These are phyloP conservation scores for Toxostoma redivivum DNA, from an alignment of 2,113 vertebrate species.

Conservation along the genomic window DNA sequence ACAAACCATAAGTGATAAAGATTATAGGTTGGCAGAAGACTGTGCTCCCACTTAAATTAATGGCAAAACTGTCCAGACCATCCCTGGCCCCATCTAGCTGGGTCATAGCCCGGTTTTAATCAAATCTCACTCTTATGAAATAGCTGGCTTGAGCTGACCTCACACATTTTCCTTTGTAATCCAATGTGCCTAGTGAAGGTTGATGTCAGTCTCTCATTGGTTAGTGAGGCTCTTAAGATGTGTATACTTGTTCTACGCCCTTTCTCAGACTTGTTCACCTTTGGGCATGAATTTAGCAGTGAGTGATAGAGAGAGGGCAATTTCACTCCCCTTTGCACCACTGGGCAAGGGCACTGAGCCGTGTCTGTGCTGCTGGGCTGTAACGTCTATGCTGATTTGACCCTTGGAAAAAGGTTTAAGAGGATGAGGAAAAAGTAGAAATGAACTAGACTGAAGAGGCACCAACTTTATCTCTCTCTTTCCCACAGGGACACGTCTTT, in stretches of 20 bases:
- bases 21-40: background rate
- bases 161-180: background rate
- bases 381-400: background rate
- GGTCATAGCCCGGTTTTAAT: background rate
- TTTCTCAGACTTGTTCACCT: background rate
- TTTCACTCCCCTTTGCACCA: background rate
- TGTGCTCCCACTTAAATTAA: background rate
- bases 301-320: background rate
- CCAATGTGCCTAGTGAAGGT: background rate
- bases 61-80: background rate
- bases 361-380: background rate
- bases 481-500: background rate
- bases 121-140: background rate
- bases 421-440: background rate
- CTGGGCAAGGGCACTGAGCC: accelerated
- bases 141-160: background rate
- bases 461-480: background rate
- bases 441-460: background rate
- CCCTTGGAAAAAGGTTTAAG: background rate
- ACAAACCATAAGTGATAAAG: background rate
- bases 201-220: background rate
- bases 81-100: background rate
- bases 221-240: background rate
- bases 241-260: background rate
- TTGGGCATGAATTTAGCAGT: background rate